Evolutionary conservation across 2,113 vertebrate species (phyloP).

Genomic region (Budorcas taxicolor): DNA sequence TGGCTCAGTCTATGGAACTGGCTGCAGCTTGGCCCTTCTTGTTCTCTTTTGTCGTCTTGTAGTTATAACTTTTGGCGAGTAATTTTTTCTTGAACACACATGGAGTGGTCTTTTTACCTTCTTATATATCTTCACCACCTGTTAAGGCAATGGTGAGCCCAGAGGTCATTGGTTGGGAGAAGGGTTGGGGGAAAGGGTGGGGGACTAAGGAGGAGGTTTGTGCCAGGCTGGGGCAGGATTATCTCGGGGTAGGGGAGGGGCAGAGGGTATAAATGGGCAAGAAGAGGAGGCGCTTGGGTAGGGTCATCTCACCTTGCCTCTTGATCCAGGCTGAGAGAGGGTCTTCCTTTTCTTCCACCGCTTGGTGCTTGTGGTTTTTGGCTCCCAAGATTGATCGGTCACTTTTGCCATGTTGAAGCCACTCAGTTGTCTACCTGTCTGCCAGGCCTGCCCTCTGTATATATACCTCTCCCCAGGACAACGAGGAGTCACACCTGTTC

Average conservation of each 20-base stretch:
- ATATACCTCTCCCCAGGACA: background rate
- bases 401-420: constrained; percentile 17
- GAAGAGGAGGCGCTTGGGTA: background rate
- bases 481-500: background rate
- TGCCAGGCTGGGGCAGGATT: background rate
- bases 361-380: background rate
- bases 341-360: background rate
- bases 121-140: background rate
- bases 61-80: background rate
- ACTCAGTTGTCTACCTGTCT: background rate
- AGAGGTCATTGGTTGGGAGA: background rate
- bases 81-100: background rate
- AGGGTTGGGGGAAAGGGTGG: background rate
- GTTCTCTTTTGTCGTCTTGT: background rate
- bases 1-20: background rate
- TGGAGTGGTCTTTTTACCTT: background rate
- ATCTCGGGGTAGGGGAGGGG: background rate
- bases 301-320: background rate
- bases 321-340: background rate
- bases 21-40: background rate
- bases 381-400: background rate
- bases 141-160: background rate
- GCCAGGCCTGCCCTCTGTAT: background rate
- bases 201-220: background rate
- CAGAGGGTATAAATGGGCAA: background rate